Evolutionary conservation across 2,797 vertebrate species (phyloP), one percentile per base, ranked within the genome.

Genomic region (Spea hammondii): DNA sequence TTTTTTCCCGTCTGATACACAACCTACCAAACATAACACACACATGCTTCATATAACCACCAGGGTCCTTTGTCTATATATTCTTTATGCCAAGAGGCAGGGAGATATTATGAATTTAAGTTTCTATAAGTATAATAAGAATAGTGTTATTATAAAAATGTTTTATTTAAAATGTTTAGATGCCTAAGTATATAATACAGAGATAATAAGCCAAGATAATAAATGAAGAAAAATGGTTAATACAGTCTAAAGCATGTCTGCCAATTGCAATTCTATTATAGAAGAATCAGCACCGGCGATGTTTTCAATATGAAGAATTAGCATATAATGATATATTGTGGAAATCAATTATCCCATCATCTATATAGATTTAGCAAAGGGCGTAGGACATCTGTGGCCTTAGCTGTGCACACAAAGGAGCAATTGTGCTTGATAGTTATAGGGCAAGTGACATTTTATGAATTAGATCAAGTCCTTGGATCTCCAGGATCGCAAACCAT

Each of bases 401-500:
- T 77, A 55, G 54, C 44, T 70, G 12, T 69, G 62, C 11, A 54
- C 79, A 82, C 74, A 73, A 82, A 77, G 70, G 79, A 72, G 55
- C 65, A 69, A 74, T 82, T 82, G 74, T 77, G 50, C 75, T 68
- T 53, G 47, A 77, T 72, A 69, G 74, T 69, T 68, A 77, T 73
- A 77, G 57, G 59, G 65, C 74, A 68, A 77, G 74, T 82, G 74
- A 82, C 70, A 82, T 72, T 77, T 82, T 77, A 68, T 77, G 79
- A 82, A 82, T 82, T 82, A 82, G 79, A 77, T 82, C 79, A 82
- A 77, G 74, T 77, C 64, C 70, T 73, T 82, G 65, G 72, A 82
- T 77, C 53, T 67, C 70, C 65, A 70, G 70, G 79, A 82, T 82
- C 79, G 68, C 64, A 77, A 82, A 77, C 79, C 68, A 82, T 82